Conservation (phyloP, 2,797 vertebrate genomes). For the Gallinago solitaria region DNA sequence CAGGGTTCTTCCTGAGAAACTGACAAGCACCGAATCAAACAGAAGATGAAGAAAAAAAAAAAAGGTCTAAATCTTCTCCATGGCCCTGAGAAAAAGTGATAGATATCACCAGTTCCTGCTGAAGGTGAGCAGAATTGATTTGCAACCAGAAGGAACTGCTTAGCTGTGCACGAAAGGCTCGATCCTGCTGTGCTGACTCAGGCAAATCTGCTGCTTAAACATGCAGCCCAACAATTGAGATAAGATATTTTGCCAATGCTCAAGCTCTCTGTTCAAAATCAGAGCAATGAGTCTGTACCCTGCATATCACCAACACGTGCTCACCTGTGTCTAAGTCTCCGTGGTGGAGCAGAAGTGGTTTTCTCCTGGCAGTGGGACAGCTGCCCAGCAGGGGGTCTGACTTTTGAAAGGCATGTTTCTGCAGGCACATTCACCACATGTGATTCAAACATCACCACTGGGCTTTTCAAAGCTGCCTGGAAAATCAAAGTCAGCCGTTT, state of each 20-base stretch:
- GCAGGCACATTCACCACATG: rapidly evolving
- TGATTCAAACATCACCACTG: neutral
- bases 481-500: neutral
- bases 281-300: neutral
- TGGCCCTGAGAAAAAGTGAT: neutral
- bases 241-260: neutral
- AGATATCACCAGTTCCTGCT: neutral
- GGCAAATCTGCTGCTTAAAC: neutral
- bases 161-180: neutral
- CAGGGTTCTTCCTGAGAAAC: neutral
- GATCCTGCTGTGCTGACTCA: neutral
- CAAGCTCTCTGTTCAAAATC: neutral
- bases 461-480: neutral
- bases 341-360: rapidly evolving
- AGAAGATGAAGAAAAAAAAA: neutral
- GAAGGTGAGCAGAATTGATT: conserved; percentile 18
- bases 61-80: neutral
- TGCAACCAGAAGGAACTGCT: conserved; percentile 12
- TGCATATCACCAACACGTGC: rapidly evolving
- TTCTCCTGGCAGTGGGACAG: neutral
- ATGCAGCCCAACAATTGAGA: neutral
- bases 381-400: neutral
- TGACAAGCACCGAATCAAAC: neutral
- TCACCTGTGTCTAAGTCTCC: rapidly evolving
- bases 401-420: neutral